Evolutionary conservation across 2,888 invertebrate genomes (phyloP).

Genomic region (Linnaemya tessellans): DNA sequence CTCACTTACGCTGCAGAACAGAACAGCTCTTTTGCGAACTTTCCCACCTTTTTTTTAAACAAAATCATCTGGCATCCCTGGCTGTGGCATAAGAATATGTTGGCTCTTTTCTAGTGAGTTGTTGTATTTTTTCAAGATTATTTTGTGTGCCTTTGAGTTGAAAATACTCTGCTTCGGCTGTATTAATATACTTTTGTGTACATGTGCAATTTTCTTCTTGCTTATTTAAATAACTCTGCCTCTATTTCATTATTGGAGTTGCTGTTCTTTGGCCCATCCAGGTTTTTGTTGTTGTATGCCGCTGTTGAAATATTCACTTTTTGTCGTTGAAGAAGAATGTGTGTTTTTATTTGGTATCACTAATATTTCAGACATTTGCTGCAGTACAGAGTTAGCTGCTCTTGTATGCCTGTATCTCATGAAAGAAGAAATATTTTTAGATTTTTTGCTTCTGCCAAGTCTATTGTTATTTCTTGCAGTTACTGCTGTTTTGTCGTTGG

Average conservation of each 20-base stretch:
- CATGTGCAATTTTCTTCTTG: conserved; percentile 25
- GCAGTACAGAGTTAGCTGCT: conserved; percentile 8
- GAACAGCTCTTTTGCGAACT: too few species aligned
- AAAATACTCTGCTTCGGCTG: not conserved
- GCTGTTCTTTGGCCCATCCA: conserved; percentile 22
- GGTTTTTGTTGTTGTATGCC: conserved; percentile 22
- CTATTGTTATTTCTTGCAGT: conserved; percentile 53
- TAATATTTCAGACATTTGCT: conserved; percentile 44
- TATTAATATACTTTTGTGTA: not conserved
- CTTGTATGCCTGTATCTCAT: conserved; percentile 24
- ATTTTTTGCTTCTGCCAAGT: conserved; percentile 8
- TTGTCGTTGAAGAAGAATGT: conserved; percentile 18
- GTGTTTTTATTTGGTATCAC: conserved; percentile 5
- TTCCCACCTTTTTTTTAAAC: too few species aligned
- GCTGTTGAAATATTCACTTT: conserved; percentile 37
- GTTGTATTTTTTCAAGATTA: conserved; percentile 1
- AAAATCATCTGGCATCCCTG: too few species aligned
- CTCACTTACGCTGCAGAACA: too few species aligned
- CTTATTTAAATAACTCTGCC: conserved; percentile 17
- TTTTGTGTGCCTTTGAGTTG: not conserved
- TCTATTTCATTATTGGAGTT: conserved; percentile 23
- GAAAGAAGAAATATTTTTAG: conserved; percentile 26
- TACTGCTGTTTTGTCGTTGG: conserved; percentile 23
- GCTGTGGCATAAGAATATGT: too few species aligned
- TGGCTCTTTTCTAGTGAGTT: too few species aligned